Base-by-base conservation (phyloP, 35 echinoderm and acorn worm species). In the Heliocidaris erythrogramma region DNA sequence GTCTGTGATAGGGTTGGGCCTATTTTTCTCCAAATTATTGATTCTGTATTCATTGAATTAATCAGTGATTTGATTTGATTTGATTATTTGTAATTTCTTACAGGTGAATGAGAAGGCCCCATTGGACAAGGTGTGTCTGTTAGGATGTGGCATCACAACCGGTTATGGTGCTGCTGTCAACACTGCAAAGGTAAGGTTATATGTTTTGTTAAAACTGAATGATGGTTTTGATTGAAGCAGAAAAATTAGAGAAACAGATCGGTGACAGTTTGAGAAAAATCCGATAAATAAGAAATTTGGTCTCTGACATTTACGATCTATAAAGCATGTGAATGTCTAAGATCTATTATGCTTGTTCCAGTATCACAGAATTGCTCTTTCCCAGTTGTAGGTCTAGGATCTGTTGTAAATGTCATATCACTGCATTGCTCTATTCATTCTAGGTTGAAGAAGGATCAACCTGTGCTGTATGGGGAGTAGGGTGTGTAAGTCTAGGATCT, bases 71-170 rank as follows among this genome's bases (percentile, higher is more conserved):
- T 42, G 35, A 42, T 42, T 42, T 42, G 35, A 42, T 42, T n/a
- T 71, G 65, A 78, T n/a, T 78, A 78, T 78, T 78, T 47, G 32
- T 32, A 7, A 18, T 24, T 47, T 12, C 6, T 89, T 96, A 14
- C 88, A 99, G 98, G 98, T 99, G 14, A 90, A 96, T 92, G 96
- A 96, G 49, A 88, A 71, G 49, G 97, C 98, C 48, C 97, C 98
- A 48, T 78, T 99, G 49, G 96, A 99, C 30, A 99, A 99, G 93
- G 98, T 99, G 24, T 99, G 98, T 95, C 78, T 99, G 27, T 87
- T 97, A 4, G 98, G 98, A 10, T 99, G 98, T 94, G 98, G 98
- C 14, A 99, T 99, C 49, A 96, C 97, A 7, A 99, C 98, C 65
- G 98, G 97, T 14, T 99, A 97, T 93, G 98, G 98, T 47, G 98